Evolutionary conservation across 2,113 vertebrate species (phyloP).

Genomic region (Mustelus asterias): DNA sequence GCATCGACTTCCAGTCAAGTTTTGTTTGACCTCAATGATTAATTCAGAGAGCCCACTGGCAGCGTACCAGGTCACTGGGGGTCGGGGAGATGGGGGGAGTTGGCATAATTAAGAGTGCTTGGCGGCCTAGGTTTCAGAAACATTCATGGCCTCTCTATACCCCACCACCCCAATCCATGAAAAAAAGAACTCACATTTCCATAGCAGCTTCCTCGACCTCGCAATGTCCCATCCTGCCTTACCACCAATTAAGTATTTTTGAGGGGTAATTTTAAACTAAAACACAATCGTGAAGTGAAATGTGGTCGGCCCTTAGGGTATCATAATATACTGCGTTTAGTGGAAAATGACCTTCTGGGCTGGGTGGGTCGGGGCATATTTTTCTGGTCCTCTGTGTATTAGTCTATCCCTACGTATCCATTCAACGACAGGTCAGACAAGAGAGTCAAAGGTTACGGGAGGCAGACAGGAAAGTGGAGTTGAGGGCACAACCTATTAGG

Average conservation of each 20-base stretch:
- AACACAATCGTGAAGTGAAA: neutral
- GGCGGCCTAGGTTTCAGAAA: neutral
- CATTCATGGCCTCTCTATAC: neutral
- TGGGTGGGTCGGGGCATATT: no score
- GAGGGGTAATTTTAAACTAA: neutral
- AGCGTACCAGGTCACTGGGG: no score
- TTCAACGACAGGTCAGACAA: neutral
- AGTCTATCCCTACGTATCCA: no score
- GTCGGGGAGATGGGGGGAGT: no score
- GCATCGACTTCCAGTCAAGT: neutral
- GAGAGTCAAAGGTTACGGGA: no score
- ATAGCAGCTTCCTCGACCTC: neutral
- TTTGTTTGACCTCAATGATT: neutral
- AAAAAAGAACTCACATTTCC: neutral
- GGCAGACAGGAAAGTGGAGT: no score
- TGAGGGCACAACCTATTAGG: no score
- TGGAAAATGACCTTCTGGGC: no score
- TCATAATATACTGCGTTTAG: neutral
- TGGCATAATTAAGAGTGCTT: neutral
- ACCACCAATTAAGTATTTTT: neutral
- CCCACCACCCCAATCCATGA: neutral
- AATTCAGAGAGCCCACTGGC: no score
- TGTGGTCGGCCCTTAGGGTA: neutral
- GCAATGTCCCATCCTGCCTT: neutral
- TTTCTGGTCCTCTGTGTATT: no score